A percentile compares a stretch with the other conserved stretches of the same genome.
Evolutionary conservation across 2,888 invertebrate genomes (phyloP).

Genomic region (Leucania comma): DNA sequence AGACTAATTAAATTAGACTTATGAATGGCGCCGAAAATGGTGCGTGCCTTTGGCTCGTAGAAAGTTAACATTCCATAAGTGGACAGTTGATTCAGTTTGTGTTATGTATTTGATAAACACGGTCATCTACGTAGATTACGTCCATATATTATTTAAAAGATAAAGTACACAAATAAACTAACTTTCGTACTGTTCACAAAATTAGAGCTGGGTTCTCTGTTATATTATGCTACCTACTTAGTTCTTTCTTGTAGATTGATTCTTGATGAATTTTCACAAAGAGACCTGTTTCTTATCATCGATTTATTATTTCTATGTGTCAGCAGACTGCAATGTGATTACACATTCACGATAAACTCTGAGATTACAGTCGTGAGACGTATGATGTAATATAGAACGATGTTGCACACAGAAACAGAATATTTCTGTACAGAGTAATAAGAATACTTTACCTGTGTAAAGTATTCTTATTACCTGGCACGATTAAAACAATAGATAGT

Average conservation of each 20-base stretch:
- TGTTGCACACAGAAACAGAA: slow-evolving; percentile 9
- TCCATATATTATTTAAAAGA: no score
- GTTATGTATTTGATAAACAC: no score
- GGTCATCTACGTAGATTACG: no score
- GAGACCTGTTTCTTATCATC: background rate
- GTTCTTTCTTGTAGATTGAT: background rate
- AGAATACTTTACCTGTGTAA: background rate
- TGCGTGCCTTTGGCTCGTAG: no score
- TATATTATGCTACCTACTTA: no score
- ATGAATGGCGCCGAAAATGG: no score
- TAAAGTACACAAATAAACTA: no score
- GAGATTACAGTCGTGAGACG: slow-evolving; percentile 8
- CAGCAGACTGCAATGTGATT: slow-evolving; percentile 5
- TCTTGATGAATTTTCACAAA: background rate
- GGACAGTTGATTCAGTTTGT: no score
- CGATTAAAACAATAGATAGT: slow-evolving; percentile 2
- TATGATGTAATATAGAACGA: slow-evolving; percentile 6
- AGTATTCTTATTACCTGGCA: slow-evolving; percentile 1
- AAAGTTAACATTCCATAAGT: no score
- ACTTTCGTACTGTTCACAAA: no score
- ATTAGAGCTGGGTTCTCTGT: no score
- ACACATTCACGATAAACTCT: slow-evolving; percentile 6
- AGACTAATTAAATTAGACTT: no score
- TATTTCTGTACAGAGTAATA: background rate
- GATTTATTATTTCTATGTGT: background rate